Evolutionary conservation across 1,140 invertebrate species (phyloP).

Genomic region (Laupala kohalensis): DNA sequence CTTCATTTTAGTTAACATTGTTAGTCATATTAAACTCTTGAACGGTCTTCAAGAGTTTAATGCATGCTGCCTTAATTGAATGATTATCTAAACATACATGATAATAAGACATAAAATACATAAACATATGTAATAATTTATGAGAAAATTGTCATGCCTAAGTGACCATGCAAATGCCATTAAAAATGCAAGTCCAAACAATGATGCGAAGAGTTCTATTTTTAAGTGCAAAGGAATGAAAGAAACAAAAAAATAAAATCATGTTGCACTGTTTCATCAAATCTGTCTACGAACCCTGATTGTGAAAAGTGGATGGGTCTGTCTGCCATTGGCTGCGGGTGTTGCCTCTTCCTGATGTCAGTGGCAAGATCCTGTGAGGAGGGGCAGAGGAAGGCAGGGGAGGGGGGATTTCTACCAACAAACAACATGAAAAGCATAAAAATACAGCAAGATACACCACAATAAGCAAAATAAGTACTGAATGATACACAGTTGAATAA

Average conservation of each 20-base stretch:
- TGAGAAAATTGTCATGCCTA: background rate
- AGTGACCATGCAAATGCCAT: background rate
- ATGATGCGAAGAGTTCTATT: background rate
- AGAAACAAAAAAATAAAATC: background rate
- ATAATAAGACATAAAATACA: background rate
- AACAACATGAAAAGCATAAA: conserved; percentile 1
- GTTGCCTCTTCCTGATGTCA: background rate
- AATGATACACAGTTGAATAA: too few relatives aligned
- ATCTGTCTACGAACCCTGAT: background rate
- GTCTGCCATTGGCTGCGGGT: background rate
- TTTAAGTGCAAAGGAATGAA: background rate
- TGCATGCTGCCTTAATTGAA: too few relatives aligned
- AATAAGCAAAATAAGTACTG: background rate
- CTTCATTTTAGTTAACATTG: too few relatives aligned
- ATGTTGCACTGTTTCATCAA: background rate
- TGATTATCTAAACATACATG: background rate
- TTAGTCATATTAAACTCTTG: too few relatives aligned
- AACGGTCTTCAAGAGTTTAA: too few relatives aligned
- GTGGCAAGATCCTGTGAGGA: conserved; percentile 1
- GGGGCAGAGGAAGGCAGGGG: conserved; percentile 13
- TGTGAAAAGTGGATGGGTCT: conserved; percentile 3
- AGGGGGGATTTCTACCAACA: conserved; percentile 8
- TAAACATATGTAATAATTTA: background rate
- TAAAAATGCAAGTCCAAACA: background rate
- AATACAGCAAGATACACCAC: background rate